Evolutionary conservation across 2,888 invertebrate genomes (phyloP), one percentile per base, ranked within the genome.

Genomic region (Lasioglossum oenotherae): DNA sequence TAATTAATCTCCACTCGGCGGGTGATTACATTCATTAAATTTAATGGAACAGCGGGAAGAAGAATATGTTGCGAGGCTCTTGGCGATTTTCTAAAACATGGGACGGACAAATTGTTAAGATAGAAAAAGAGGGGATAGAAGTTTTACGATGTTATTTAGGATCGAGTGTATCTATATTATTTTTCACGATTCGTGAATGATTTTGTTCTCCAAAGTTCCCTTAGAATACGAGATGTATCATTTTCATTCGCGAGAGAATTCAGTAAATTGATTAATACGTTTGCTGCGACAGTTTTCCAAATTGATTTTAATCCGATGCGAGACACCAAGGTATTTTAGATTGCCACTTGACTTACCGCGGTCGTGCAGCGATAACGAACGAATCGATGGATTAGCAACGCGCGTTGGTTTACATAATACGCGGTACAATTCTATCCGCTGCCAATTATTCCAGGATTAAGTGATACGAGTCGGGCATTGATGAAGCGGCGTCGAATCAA

Each of bases 1-100:
- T 74, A 71, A 85, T 86, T 86, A 81, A 85, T 85, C 74, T 77
- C 64, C 60, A 57, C 77, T 74, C 74, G 31, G 12, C 64, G 12
- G 35, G 19, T 67, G 80, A 85, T 80, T 85, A 69, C 77, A 46
- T 85, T 85, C 57, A 80, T 85, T 75, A 75, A 74, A 85, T 80
- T 73, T 49, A 60, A 74, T 44, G 77, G 57, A 80, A 38, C 14
- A 6, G 23, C 2, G 4, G 27, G 23, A 5, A 49, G 16, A 44
- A 35, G 74, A n/a, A 41, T 27, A 69, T 19, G 82, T 76, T 19
- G 77, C 31, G 27, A 44, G 64, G 27, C 19, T 4, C 73, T 38
- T 41, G 69, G 5, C 23, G 69, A 69, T 38, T 38, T 69, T 69
- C 12, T 41, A n/a, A 38, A 38, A 12, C 12, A 12, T 12, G 69